Conservation (phyloP, 2,113 vertebrate genomes). For the Probosciger aterrimus region DNA sequence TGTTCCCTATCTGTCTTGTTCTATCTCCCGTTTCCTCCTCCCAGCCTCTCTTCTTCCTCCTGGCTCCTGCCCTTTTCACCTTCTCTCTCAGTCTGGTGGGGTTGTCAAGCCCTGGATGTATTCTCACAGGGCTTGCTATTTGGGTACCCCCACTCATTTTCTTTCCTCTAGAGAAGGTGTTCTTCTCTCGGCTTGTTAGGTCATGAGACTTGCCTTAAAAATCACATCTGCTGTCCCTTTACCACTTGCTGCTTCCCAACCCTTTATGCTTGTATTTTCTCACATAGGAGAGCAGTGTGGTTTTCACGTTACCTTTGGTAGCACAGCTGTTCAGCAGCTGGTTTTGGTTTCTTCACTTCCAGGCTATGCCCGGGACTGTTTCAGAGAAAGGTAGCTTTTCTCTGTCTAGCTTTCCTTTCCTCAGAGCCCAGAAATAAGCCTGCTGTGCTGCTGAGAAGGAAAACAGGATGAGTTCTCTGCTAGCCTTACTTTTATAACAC, state of each 20-base stretch:
- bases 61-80: not conserved
- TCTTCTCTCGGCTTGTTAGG: not conserved
- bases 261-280: not conserved
- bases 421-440: not conserved
- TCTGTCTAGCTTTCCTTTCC: not conserved
- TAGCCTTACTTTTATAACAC: not conserved
- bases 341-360: not conserved
- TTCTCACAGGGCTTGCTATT: not conserved
- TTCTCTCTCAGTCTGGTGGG: not conserved
- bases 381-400: not conserved
- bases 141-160: not conserved
- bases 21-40: not conserved
- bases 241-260: not conserved
- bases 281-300: accelerated
- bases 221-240: not conserved
- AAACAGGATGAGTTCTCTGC: not conserved
- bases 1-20: not conserved
- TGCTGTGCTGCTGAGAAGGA: not conserved
- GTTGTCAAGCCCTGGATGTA: not conserved
- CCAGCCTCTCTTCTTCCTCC: not conserved
- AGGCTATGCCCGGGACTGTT: accelerated
- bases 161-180: not conserved
- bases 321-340: not conserved
- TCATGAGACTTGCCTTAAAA: not conserved
- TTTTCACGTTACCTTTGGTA: not conserved